Evolutionary conservation across 2,113 vertebrate genomes (phyloP).

Genomic region (Puma concolor): DNA sequence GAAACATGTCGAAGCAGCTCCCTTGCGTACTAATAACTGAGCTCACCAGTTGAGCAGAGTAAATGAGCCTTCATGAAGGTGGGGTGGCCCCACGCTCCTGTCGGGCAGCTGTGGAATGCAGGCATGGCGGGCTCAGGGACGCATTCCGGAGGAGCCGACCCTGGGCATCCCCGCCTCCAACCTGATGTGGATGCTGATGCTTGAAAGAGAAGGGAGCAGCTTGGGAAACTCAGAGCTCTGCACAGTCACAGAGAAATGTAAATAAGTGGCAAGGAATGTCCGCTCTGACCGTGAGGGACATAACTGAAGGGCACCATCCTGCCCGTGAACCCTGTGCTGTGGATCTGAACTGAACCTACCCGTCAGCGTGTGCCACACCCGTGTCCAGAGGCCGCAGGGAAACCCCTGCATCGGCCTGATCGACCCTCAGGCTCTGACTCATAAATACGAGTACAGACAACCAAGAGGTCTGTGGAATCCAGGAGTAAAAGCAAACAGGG

Average conservation of each 20-base stretch:
- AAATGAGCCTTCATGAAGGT: accelerated
- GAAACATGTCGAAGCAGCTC: accelerated
- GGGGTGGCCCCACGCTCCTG: accelerated
- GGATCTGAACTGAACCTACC: accelerated
- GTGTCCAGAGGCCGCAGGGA: not conserved
- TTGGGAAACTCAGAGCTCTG: too few relatives aligned
- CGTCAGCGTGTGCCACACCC: accelerated
- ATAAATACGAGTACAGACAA: accelerated
- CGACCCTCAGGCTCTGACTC: accelerated
- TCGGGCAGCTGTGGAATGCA: too few relatives aligned
- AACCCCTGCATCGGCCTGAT: not conserved
- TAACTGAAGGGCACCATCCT: accelerated
- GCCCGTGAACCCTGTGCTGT: accelerated
- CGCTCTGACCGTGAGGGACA: accelerated
- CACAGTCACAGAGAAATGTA: accelerated
- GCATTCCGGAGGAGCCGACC: accelerated
- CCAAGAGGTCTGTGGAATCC: not conserved
- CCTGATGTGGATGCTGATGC: accelerated
- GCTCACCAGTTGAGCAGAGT: accelerated
- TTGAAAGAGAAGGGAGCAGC: not conserved
- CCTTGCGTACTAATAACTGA: not conserved
- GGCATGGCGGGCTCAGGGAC: not conserved
- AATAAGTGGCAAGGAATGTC: not conserved
- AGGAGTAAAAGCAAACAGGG: not conserved
- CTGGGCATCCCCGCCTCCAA: accelerated